Base-by-base conservation (phyloP, 2,113 vertebrate genomes). In the Pterophyllum scalare region DNA sequence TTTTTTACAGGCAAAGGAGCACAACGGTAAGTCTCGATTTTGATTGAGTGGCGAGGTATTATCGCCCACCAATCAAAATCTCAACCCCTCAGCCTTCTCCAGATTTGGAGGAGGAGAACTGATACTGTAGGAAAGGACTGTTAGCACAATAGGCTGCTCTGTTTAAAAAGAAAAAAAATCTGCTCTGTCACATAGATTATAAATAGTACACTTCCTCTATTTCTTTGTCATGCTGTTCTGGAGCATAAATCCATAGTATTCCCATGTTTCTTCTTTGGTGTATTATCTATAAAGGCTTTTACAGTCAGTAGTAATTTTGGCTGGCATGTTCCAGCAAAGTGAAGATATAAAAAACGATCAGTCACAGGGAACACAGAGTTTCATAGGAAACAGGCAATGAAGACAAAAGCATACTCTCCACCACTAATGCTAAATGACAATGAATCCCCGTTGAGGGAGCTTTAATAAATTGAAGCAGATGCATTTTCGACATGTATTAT, bases 1-100 rank as follows among this genome's bases (percentile, higher is more conserved):
- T 94, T 91, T 88, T 88, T 94, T 94, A 74, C 94, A 95, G 95
- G 91, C 92, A 83, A 90, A 79, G 92, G 94, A 94, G 89, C 91
- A 87, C 61, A 60, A 95, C 92, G 95, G 96, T 96, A 96, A 96
- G 96, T 96, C 78, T 80, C 10, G 90, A 94, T 95, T 96, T 95
- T 95, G 95, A 95, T 94, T 96, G 93, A 79, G 83, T 89, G 82
- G 85, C 57, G 60, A 88, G 90, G 87, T 83, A 62, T 81, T 89
- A 67, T 64, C 84, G 83, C 79, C 77, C 77, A 88, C 79, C 93
- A 93, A 93, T 96, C 92, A 95, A 95, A 95, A 93, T 92, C 83
- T 58, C 52, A 76, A 49, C 61, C 75, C 62, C 59, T 61, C 86
- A 58, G 24, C 40, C 65, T 84, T 76, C 59, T 87, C 77, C 64